Evolutionary conservation across 2,888 invertebrate species (phyloP), one percentile per base, ranked within the genome.

Genomic region (Acrobasis consociella): DNA sequence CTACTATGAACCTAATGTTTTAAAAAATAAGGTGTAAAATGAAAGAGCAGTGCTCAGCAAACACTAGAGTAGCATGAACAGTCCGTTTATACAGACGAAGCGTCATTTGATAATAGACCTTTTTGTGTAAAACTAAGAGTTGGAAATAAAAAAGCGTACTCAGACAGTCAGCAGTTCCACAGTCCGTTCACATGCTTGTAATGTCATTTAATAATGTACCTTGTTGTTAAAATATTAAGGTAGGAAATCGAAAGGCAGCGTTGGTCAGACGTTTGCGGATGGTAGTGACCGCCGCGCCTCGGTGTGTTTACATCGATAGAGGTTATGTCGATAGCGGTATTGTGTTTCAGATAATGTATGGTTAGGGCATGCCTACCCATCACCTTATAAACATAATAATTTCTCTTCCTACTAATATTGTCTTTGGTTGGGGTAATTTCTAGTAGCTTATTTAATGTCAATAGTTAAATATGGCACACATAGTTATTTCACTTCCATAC

Each of bases 21-120:
- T 46, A n/a, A 2, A 46, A 3, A 0, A 2, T 46, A 46, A 46
- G 46, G 46, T 46, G 1, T 11, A 7, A 46, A 46, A 46, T 46
- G 0, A 46, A 11, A 11, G 13, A 46, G 13, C n/a, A 46, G 46
- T 13, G 46, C 5, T 13, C 13, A 13, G 46, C 13, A 46, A 46
- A 46, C 46, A 46, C 46, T n/a, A 46, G 46, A n/a, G 13, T n/a
- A 13, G 46, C 13, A 46, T 46, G 46, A n/a, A 46, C 46, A 46
- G 46, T 46, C 50, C 42, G 42, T 59, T 59, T 49, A 59, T 59
- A 42, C 55, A 55, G 39, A 55, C 42, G 39, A 22, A 56, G 13
- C 7, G 42, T 39, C 17, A 56, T 42, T 42, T 42, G 1, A 56
- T 42, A 42, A n/a, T 22, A 1, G 17, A 56, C 56, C 38, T 42